phyloP scores from a whole-genome alignment of 2,888 invertebrate species.

The Dione juno region DNA sequence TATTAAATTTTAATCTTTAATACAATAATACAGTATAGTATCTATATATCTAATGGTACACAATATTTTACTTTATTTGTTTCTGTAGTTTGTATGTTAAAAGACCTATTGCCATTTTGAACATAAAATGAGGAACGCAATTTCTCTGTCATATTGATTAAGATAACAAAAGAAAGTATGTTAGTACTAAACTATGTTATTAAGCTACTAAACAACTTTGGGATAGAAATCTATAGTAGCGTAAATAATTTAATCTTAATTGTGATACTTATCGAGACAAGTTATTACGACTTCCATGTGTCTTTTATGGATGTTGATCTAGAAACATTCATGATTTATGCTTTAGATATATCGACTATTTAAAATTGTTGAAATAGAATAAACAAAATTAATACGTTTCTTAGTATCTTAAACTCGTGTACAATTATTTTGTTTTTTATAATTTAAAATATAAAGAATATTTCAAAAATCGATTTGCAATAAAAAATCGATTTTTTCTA shows the following conservation, averaged over 20 bases:
- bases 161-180: conserved; percentile 12
- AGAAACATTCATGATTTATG: background rate
- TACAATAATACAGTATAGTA: no score
- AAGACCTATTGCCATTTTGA: background rate
- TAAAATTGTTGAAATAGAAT: background rate
- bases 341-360: background rate
- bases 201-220: conserved; percentile 4
- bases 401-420: no score
- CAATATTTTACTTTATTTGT: no score
- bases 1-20: background rate
- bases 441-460: background rate
- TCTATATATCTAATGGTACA: no score
- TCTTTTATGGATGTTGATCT: background rate
- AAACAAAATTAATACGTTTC: background rate
- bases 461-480: background rate
- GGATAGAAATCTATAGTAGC: conserved; percentile 10
- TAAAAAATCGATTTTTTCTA: background rate
- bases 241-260: conserved; percentile 18
- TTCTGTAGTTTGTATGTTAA: background rate
- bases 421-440: background rate
- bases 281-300: background rate
- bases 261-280: background rate
- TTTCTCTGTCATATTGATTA: conserved; percentile 3
- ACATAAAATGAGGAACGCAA: background rate
- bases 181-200: conserved; percentile 7